A percentile compares a stretch with the other conserved stretches of the same genome.
These are phyloP conservation scores for Lepidurus packardi DNA, from an alignment of 1,140 invertebrate genomes.

Conservation along the genomic window DNA sequence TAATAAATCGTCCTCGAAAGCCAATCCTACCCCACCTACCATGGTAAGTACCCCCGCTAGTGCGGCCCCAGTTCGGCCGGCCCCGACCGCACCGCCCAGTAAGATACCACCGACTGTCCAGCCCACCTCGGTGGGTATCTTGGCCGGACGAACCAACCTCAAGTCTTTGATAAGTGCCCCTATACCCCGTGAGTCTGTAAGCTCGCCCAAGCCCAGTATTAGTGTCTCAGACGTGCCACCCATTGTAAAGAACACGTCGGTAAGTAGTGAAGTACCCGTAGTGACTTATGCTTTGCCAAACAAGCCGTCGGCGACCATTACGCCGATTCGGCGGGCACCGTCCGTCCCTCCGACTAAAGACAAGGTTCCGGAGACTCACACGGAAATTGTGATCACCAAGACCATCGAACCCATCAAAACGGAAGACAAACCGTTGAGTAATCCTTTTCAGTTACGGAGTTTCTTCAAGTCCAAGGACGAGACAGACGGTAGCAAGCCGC, in stretches of 20 bases:
- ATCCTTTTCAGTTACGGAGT: neutral
- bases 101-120: neutral
- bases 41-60: neutral
- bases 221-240: neutral
- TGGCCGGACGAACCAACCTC: neutral
- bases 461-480: neutral
- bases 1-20: slow-evolving; percentile 43
- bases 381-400: slow-evolving; percentile 30
- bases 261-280: neutral
- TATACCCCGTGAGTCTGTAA: neutral
- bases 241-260: neutral
- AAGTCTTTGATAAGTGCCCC: neutral
- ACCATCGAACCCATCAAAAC: slow-evolving; percentile 25
- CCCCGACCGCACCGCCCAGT: slow-evolving; percentile 24
- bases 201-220: neutral
- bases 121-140: neutral
- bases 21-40: slow-evolving; percentile 32
- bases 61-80: neutral
- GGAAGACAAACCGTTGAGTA: neutral
- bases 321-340: neutral
- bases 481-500: neutral
- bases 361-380: slow-evolving; percentile 21
- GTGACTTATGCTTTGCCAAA: neutral
- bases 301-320: slow-evolving; percentile 2
- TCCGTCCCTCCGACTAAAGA: neutral